Base-by-base conservation (phyloP, 2,888 invertebrate species). In the Eustalomyia histrio region DNA sequence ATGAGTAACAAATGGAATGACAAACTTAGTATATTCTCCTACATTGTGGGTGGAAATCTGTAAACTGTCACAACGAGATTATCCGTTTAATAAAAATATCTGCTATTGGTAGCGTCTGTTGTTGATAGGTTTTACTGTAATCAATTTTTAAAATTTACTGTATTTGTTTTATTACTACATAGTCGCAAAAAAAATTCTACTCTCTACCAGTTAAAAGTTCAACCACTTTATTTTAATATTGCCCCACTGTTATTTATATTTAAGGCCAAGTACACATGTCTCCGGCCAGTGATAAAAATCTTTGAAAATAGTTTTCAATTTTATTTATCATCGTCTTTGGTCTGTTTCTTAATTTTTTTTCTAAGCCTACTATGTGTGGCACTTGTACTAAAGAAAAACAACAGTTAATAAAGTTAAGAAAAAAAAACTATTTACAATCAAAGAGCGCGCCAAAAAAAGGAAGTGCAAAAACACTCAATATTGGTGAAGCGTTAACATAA, bases 231-330 rank as follows among this genome's bases (percentile, higher is more conserved):
- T 29, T 29, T 29, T 4, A 29, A 29, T 29, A 29, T 29, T 47
- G 43, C 1, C 43, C 43, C 14, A 47, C 43, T 47, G n/a, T 47
- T 14, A 2, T 39, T 12, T n/a, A 68, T 79, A 83, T 85, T 87
- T 87, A 87, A 87, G 87, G 87, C 86, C 87, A 87, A 87, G 87
- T 85, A 87, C 87, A 85, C 81, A 76, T 72, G 81, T 76, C 81
- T 79, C 79, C 81, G 79, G 81, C 57, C 73, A 75, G 53, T 74
- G 83, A 83, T 83, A 83, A 69, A 65, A 74, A 83, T 84, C 83
- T 80, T 75, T 71, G 17, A 68, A 47, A 73, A 83, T 52, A 65
- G 69, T 60, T 69, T 83, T 76, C 69, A 81, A 69, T 74, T 74
- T 74, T 82, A 73, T 78, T 83, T 82, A 73, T 75, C 73, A 81